phyloP scores from a whole-genome alignment of 2,888 invertebrate genomes.

The Megaustenia siamemsis region DNA sequence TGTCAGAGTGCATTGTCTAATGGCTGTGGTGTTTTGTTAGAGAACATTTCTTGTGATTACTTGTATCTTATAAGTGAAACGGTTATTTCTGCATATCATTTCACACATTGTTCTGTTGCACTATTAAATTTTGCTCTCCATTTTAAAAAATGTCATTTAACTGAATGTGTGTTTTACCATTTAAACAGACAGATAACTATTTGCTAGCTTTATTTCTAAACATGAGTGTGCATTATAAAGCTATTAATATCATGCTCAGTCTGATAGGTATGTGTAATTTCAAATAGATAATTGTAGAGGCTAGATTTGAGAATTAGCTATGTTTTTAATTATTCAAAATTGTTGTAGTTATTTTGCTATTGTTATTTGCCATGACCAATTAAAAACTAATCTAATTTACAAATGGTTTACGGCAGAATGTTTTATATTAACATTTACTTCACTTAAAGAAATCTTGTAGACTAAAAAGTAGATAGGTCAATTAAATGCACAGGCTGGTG shows the following conservation, averaged over 20 bases:
- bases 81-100: neutral
- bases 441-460: no score
- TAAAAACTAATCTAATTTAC: no score
- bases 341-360: neutral
- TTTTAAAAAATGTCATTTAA: conserved; percentile 6
- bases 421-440: no score
- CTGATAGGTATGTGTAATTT: neutral
- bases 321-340: neutral
- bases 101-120: conserved; percentile 1
- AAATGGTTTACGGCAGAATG: no score
- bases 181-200: neutral
- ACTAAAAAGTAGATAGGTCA: no score
- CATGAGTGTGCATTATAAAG: neutral
- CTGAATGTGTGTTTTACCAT: neutral
- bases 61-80: neutral
- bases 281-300: neutral
- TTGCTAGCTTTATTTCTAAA: neutral
- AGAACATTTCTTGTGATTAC: neutral
- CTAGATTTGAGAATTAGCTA: neutral
- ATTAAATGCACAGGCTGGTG: no score
- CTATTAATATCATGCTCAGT: neutral
- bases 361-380: neutral
- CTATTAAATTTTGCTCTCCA: neutral
- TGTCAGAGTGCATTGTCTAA: neutral
- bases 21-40: neutral